phyloP scores from a whole-genome alignment of 2,888 invertebrate genomes.

The Campaea margaritaria region DNA sequence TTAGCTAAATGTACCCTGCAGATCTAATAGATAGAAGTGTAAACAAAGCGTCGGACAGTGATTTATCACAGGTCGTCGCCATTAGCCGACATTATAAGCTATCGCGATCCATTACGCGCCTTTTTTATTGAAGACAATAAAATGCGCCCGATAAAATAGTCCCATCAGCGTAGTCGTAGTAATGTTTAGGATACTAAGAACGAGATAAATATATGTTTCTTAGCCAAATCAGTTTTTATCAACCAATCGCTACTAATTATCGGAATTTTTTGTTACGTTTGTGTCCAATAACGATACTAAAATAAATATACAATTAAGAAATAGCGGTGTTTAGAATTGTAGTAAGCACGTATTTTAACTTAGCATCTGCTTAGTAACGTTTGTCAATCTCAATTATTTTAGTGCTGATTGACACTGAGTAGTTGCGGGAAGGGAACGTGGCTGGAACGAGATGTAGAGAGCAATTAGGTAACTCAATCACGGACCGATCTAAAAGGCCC shows the following conservation, averaged over 20 bases:
- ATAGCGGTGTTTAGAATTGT: too few species aligned
- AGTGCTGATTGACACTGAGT: not conserved
- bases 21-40: slow-evolving; percentile 25
- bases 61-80: slow-evolving; percentile 34
- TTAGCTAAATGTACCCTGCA: slow-evolving; percentile 3
- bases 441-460: not conserved
- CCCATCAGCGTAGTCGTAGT: slow-evolving; percentile 33
- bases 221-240: too few species aligned
- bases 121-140: slow-evolving; percentile 37
- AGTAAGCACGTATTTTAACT: too few species aligned
- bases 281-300: too few species aligned
- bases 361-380: too few species aligned
- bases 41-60: slow-evolving; percentile 36
- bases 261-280: too few species aligned
- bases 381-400: not conserved
- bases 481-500: slow-evolving; percentile 4
- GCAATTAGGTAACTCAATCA: slow-evolving; percentile 5
- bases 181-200: too few species aligned
- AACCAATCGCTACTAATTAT: too few species aligned
- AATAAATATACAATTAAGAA: too few species aligned
- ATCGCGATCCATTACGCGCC: slow-evolving; percentile 31
- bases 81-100: slow-evolving; percentile 31
- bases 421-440: not conserved
- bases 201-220: too few species aligned
- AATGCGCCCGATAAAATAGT: slow-evolving; percentile 33